phyloP scores from a whole-genome alignment of 1,140 invertebrate genomes.

The Oscheius sp. region DNA sequence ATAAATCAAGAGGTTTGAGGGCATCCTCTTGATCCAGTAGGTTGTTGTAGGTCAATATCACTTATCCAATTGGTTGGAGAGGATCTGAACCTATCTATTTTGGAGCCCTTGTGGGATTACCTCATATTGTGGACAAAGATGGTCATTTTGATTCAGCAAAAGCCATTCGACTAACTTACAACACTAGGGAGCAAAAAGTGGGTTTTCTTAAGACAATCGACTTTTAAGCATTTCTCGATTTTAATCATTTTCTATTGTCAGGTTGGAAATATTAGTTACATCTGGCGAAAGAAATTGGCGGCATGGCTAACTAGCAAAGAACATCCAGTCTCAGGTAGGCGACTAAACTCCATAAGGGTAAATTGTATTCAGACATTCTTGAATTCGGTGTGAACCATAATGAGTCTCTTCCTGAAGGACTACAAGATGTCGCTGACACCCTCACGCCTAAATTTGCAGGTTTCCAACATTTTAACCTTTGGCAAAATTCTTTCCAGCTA shows the following conservation, averaged over 20 bases:
- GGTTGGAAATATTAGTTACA: slow-evolving; percentile 50
- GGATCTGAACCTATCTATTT: slow-evolving; percentile 61
- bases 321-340: slow-evolving; percentile 54
- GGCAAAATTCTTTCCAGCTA: not conserved
- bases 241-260: not conserved
- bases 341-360: not conserved
- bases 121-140: slow-evolving; percentile 54
- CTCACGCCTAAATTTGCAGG: slow-evolving; percentile 56
- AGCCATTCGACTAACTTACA: slow-evolving; percentile 57
- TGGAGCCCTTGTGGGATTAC: slow-evolving; percentile 55
- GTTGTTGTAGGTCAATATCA: slow-evolving; percentile 55
- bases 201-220: not conserved
- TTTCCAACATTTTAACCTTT: slow-evolving; percentile 27
- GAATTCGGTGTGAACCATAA: slow-evolving; percentile 60
- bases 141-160: slow-evolving; percentile 58
- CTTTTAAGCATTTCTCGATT: not conserved
- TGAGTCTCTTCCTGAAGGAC: slow-evolving; percentile 57
- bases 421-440: slow-evolving; percentile 59
- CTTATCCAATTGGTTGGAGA: slow-evolving; percentile 60
- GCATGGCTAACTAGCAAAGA: slow-evolving; percentile 50
- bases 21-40: not conserved
- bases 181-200: slow-evolving; percentile 52
- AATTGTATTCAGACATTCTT: slow-evolving; percentile 48
- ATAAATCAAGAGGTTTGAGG: slow-evolving; percentile 53
- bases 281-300: slow-evolving; percentile 52